These are phyloP conservation scores for Drosophila pseudotakahashii DNA, from an alignment of 2,888 invertebrate genomes.

Conservation along the genomic window DNA sequence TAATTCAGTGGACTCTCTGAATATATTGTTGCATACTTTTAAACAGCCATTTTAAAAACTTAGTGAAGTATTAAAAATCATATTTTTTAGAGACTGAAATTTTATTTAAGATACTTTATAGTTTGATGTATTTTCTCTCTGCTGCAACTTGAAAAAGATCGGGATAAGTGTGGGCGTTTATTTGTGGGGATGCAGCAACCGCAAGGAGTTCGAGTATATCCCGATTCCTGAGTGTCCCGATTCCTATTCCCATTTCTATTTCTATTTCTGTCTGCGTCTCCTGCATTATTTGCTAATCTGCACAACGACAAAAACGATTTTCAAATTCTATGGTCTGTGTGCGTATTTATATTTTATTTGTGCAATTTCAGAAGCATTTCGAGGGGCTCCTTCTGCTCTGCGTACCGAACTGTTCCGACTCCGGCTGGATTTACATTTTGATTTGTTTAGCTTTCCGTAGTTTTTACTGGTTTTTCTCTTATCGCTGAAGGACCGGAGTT, in stretches of 20 bases:
- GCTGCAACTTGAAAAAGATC: slow-evolving; percentile 7
- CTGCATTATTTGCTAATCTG: slow-evolving; percentile 52
- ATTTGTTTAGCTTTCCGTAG: slow-evolving; percentile 32
- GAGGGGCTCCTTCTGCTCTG: neutral
- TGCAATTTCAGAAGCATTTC: slow-evolving; percentile 48
- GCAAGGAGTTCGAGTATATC: slow-evolving; percentile 23
- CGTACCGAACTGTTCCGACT: neutral
- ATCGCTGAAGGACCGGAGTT: slow-evolving; percentile 8
- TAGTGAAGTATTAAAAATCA: no score
- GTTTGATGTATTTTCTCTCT: no score
- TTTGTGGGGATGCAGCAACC: slow-evolving; percentile 15
- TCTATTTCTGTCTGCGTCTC: slow-evolving; percentile 38
- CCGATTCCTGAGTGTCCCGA: slow-evolving; percentile 20
- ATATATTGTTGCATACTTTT: no score
- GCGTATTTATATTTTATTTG: slow-evolving; percentile 53
- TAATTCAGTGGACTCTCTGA: no score
- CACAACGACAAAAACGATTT: slow-evolving; percentile 47
- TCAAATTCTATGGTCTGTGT: slow-evolving; percentile 50
- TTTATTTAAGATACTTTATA: no score
- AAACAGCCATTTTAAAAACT: no score
- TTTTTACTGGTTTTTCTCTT: slow-evolving; percentile 8
- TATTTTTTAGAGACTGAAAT: no score
- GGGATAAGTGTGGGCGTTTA: neutral
- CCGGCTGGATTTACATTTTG: slow-evolving; percentile 38
- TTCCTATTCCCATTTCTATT: slow-evolving; percentile 31